Conservation (phyloP, 2,797 vertebrate species). For the Anguilla megastoma region DNA sequence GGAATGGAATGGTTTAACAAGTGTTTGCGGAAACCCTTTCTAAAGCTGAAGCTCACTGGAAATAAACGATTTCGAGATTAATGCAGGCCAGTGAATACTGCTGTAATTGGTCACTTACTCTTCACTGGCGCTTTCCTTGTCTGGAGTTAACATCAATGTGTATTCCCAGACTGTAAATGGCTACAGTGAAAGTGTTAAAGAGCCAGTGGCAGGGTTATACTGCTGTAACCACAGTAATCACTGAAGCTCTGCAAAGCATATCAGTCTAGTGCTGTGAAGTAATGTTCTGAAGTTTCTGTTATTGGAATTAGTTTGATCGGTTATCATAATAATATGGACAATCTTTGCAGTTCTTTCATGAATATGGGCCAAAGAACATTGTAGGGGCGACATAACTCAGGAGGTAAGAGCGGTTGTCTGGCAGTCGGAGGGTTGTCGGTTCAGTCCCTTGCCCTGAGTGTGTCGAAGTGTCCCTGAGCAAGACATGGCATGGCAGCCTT, state of each 20-base stretch:
- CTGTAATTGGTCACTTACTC: background rate
- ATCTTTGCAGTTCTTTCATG: background rate
- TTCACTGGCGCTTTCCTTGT: background rate
- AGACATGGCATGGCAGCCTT: too few relatives aligned
- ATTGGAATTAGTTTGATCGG: background rate
- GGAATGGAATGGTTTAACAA: background rate
- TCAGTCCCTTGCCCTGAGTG: too few relatives aligned
- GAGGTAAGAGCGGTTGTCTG: too few relatives aligned
- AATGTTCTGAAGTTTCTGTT: background rate
- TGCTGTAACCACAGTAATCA: background rate
- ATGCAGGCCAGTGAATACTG: background rate
- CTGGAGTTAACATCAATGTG: constrained; percentile 16
- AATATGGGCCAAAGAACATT: background rate
- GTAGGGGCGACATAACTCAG: background rate
- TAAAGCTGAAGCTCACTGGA: background rate
- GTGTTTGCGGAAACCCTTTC: background rate
- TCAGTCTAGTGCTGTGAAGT: background rate
- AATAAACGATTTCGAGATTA: constrained; percentile 11
- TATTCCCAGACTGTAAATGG: background rate
- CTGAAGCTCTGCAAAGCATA: background rate
- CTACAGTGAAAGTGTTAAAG: background rate
- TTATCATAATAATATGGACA: background rate
- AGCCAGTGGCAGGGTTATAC: background rate
- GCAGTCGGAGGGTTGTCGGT: too few relatives aligned
- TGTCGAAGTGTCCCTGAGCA: too few relatives aligned